Percentiles rank a stretch among this genome's conserved stretches.
phyloP scores from a whole-genome alignment of 2,113 vertebrate species.

The Bambusicola thoracicus region DNA sequence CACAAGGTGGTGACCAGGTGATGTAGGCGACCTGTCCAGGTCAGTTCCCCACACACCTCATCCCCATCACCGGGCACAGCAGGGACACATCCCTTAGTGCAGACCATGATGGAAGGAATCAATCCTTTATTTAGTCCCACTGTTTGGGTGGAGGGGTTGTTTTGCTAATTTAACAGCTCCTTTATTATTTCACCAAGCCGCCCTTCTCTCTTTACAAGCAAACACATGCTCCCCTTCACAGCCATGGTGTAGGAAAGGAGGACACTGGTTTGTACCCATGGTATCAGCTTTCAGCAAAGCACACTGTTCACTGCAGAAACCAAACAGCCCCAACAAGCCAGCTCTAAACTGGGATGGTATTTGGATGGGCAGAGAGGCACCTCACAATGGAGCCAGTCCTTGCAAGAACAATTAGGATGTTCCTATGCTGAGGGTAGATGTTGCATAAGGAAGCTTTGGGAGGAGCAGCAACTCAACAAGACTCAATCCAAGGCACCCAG shows the following conservation, averaged over 20 bases:
- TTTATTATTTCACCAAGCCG: constrained; percentile 23
- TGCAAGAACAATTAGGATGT: not conserved
- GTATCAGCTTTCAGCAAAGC: constrained; percentile 54
- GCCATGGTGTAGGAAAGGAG: not conserved
- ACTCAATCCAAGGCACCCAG: not conserved
- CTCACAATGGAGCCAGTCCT: not conserved
- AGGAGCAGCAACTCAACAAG: fast-evolving
- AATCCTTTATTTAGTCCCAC: not conserved
- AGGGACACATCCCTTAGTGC: not conserved
- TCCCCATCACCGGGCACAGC: not conserved
- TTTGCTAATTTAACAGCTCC: not conserved
- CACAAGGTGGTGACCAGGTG: not conserved
- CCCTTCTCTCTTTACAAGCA: not conserved
- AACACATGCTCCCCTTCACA: not conserved
- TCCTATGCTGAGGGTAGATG: fast-evolving
- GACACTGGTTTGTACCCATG: not conserved
- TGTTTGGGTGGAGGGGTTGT: not conserved
- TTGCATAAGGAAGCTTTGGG: not conserved
- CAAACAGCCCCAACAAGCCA: constrained; percentile 61
- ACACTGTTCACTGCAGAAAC: constrained; percentile 53
- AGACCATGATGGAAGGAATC: fast-evolving
- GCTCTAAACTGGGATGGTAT: not conserved
- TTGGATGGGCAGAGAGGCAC: not conserved
- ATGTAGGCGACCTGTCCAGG: not conserved
- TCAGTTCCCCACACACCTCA: not conserved